These are phyloP conservation scores for Matsumurasca onukii DNA, from an alignment of 1,140 invertebrate species.

Conservation along the genomic window DNA sequence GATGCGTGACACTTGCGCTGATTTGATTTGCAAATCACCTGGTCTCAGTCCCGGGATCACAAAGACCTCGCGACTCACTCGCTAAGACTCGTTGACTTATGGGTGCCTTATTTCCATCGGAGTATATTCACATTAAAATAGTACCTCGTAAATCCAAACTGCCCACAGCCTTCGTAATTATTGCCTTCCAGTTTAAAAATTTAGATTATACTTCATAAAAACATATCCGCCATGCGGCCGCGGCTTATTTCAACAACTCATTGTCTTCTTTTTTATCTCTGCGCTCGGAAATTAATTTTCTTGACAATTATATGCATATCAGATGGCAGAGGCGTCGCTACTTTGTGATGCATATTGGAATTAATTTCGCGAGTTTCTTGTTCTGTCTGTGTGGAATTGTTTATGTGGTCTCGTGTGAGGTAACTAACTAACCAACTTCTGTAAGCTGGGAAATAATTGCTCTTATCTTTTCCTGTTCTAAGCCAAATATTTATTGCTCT, in stretches of 20 bases:
- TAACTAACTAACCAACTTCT: not conserved
- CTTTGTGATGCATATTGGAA: not conserved
- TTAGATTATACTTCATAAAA: slow-evolving; percentile 14
- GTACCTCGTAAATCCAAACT: not conserved
- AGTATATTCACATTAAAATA: slow-evolving; percentile 23
- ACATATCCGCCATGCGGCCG: slow-evolving; percentile 3
- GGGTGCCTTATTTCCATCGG: slow-evolving; percentile 12
- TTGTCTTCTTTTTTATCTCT: slow-evolving; percentile 19
- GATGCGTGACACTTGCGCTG: too few relatives aligned
- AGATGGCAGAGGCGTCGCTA: slow-evolving; percentile 1
- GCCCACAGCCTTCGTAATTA: slow-evolving; percentile 15
- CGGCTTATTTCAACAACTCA: slow-evolving; percentile 8
- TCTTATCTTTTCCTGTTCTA: slow-evolving; percentile 7
- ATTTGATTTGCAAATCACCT: slow-evolving; percentile 11
- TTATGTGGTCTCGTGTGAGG: not conserved
- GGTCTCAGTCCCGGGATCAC: not conserved
- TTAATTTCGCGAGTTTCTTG: not conserved
- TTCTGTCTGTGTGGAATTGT: too few relatives aligned
- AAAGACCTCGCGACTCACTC: too few relatives aligned
- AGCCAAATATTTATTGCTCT: too few relatives aligned
- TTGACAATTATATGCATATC: slow-evolving; percentile 22
- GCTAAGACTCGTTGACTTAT: too few relatives aligned
- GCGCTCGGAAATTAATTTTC: slow-evolving; percentile 8
- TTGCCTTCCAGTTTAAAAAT: slow-evolving; percentile 24
- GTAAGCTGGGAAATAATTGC: not conserved